Evolutionary conservation across 2,888 invertebrate genomes (phyloP).

Genomic region (Sicus ferrugineus): DNA sequence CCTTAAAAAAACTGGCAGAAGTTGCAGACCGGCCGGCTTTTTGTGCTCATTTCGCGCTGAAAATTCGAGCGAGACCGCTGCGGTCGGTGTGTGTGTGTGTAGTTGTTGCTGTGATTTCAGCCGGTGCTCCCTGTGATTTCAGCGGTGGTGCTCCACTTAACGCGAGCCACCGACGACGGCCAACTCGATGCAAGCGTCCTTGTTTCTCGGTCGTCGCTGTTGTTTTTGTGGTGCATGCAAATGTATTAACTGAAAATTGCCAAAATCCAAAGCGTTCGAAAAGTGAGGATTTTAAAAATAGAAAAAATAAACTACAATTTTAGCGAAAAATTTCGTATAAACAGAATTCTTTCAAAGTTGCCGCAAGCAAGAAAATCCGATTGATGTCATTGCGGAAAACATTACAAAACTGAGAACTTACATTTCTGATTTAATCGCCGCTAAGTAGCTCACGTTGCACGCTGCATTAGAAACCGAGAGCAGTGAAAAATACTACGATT

Average conservation of each 20-base stretch:
- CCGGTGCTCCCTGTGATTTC: not conserved
- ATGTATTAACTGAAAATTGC: not conserved
- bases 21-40: constrained; percentile 57
- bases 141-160: constrained; percentile 16
- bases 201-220: not conserved
- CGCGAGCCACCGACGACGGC: not conserved
- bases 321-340: constrained; percentile 10
- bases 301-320: constrained; percentile 6
- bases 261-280: not conserved
- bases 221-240: not conserved
- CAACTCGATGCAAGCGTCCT: constrained; percentile 2
- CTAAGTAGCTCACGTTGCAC: too few species aligned
- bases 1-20: constrained; percentile 7
- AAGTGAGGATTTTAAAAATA: not conserved
- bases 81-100: not conserved
- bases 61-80: not conserved
- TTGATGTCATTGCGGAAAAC: too few species aligned
- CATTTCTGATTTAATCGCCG: too few species aligned
- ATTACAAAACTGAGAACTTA: too few species aligned
- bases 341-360: too few species aligned
- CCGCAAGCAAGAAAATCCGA: too few species aligned
- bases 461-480: too few species aligned
- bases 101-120: not conserved
- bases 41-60: constrained; percentile 59
- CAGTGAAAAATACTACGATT: too few species aligned